Evolutionary conservation across 1,140 invertebrate genomes (phyloP).

Genomic region (Papilio helenus): DNA sequence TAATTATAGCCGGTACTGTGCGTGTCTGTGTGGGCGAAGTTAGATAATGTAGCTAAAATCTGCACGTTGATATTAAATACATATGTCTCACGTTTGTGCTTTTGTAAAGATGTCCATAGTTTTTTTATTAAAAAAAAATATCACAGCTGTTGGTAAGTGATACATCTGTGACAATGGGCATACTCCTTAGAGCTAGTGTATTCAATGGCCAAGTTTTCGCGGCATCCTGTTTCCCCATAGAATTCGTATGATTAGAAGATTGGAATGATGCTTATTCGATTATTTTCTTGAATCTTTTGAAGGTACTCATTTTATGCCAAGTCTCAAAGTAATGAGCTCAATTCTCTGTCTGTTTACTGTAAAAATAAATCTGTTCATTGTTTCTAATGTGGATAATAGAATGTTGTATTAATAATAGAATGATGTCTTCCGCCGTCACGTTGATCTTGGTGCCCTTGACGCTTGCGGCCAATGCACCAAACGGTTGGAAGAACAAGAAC

Average conservation of each 20-base stretch:
- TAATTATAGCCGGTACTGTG: conserved; percentile 14
- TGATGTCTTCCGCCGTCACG: too few species aligned
- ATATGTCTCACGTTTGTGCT: background rate
- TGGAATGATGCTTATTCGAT: background rate
- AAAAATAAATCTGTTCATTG: background rate
- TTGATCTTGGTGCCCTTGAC: too few species aligned
- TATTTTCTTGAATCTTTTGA: background rate
- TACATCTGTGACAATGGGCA: background rate
- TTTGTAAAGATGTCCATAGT: background rate
- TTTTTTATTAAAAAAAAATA: background rate
- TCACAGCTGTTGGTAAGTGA: background rate
- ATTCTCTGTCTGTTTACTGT: background rate
- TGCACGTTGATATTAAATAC: background rate
- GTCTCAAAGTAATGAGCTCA: background rate
- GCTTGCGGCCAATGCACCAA: too few species aligned
- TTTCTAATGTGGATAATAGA: background rate
- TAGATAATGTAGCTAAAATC: conserved; percentile 19
- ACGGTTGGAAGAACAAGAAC: too few species aligned
- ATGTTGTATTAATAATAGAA: background rate
- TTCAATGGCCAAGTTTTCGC: too few species aligned
- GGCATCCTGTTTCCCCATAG: background rate
- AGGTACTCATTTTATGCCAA: background rate
- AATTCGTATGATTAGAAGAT: background rate
- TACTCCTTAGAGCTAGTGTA: too few species aligned
- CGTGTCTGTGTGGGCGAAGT: conserved; percentile 6